These are phyloP conservation scores for Odontophorus gujanensis DNA, from an alignment of 2,113 vertebrate species.

Conservation along the genomic window DNA sequence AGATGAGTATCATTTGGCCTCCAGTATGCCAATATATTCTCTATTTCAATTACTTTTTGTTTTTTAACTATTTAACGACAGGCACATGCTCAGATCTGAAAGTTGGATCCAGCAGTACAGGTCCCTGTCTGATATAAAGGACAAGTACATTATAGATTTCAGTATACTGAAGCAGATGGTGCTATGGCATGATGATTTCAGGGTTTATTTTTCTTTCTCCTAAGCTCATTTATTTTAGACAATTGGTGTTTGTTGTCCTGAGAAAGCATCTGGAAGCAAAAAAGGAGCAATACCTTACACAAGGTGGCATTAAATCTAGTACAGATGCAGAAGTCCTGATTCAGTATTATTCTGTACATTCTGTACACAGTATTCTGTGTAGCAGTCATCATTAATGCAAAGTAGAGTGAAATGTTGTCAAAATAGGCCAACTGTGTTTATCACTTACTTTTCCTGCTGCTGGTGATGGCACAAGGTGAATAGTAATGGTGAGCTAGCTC, in stretches of 20 bases:
- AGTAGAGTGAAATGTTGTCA: constrained; percentile 38
- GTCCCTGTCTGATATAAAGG: background rate
- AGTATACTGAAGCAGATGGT: background rate
- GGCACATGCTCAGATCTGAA: background rate
- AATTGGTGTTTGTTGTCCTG: background rate
- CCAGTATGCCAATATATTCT: background rate
- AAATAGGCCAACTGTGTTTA: constrained; percentile 39
- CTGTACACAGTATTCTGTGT: background rate
- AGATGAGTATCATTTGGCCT: background rate
- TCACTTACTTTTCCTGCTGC: constrained; percentile 39
- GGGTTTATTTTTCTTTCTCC: constrained; percentile 7
- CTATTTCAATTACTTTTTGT: background rate
- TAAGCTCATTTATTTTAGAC: background rate
- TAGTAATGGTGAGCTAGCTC: constrained; percentile 58
- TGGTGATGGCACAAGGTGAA: constrained; percentile 59
- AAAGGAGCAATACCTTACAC: background rate
- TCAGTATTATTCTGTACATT: background rate
- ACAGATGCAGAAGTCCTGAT: background rate
- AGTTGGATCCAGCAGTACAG: background rate
- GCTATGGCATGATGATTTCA: background rate
- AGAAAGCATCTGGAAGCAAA: constrained; percentile 21
- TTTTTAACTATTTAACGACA: background rate
- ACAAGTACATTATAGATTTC: background rate
- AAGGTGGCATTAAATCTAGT: constrained; percentile 21
- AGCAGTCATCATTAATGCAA: constrained; percentile 5